Conservation (phyloP, 1,140 invertebrate species). For the Argopecten irradians region DNA sequence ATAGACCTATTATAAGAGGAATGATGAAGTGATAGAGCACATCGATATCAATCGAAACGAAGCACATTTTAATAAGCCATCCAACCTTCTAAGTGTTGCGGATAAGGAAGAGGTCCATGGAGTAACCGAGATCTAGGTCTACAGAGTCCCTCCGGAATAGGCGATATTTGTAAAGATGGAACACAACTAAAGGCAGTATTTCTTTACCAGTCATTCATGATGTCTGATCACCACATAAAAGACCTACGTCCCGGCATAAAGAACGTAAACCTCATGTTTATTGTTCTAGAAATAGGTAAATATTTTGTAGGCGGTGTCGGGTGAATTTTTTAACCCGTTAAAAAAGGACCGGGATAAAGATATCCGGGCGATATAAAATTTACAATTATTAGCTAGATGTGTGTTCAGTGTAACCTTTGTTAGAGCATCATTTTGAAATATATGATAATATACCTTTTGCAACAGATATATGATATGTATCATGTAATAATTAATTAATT, state of each 20-base stretch:
- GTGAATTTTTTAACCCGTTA: neutral
- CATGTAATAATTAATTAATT: too few relatives aligned
- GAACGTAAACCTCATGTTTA: slow-evolving; percentile 94
- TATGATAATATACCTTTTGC: neutral
- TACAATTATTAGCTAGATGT: neutral
- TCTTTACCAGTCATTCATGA: slow-evolving; percentile 13
- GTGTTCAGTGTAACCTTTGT: neutral
- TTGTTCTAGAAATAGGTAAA: slow-evolving; percentile 92
- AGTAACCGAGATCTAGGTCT: too few relatives aligned
- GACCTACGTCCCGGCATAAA: slow-evolving; percentile 85
- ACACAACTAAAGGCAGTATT: neutral
- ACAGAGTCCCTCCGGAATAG: too few relatives aligned
- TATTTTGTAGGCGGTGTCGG: slow-evolving; percentile 27
- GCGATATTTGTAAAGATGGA: neutral
- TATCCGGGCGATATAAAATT: neutral
- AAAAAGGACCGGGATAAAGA: neutral
- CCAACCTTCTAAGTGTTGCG: neutral
- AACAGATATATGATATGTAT: neutral
- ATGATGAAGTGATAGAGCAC: neutral
- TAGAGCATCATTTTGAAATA: neutral
- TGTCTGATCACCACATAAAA: slow-evolving; percentile 65
- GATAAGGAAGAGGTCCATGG: neutral
- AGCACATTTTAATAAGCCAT: neutral
- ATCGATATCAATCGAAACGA: neutral
- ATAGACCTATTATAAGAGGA: neutral